Conservation (phyloP, 2,888 invertebrate species). For the Drosophila borealis region DNA sequence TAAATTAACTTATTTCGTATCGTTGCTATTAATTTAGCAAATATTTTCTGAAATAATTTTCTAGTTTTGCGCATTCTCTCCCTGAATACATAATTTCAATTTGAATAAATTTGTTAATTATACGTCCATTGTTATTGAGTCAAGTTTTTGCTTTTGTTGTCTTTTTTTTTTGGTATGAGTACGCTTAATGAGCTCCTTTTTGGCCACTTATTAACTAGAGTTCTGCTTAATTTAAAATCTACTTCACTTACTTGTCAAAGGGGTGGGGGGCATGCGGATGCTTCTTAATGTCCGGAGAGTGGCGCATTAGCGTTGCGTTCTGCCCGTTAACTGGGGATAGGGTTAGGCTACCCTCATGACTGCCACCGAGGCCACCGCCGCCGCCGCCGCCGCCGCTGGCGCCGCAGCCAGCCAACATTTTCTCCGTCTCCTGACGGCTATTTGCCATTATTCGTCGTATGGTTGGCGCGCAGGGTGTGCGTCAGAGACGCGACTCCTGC, state of each 20-base stretch:
- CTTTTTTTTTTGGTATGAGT: not conserved
- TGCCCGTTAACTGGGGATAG: slow-evolving; percentile 78
- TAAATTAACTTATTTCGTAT: slow-evolving; percentile 6
- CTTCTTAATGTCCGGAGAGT: slow-evolving; percentile 82
- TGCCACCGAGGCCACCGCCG: slow-evolving; percentile 37
- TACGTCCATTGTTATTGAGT: slow-evolving; percentile 15
- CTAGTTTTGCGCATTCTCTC: slow-evolving; percentile 5
- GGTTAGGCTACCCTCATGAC: slow-evolving; percentile 62
- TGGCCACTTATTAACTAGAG: slow-evolving; percentile 54
- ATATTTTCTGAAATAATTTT: not conserved
- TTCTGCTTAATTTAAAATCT: slow-evolving; percentile 25
- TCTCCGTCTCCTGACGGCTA: slow-evolving; percentile 85
- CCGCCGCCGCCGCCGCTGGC: slow-evolving; percentile 27
- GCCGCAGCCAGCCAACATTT: slow-evolving; percentile 82
- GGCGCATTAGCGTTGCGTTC: slow-evolving; percentile 83
- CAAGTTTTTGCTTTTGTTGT: not conserved
- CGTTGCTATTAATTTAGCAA: slow-evolving; percentile 5
- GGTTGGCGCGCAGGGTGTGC: slow-evolving; percentile 85
- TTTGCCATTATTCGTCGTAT: slow-evolving; percentile 85
- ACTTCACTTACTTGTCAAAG: slow-evolving; percentile 81
- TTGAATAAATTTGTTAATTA: slow-evolving; percentile 10
- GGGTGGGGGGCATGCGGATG: slow-evolving; percentile 70
- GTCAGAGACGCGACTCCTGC: slow-evolving; percentile 86
- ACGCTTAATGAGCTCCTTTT: slow-evolving; percentile 17
- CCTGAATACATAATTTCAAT: slow-evolving; percentile 20